These are phyloP conservation scores for Drosophila neutralis DNA, from an alignment of 2,888 invertebrate genomes.

Conservation along the genomic window DNA sequence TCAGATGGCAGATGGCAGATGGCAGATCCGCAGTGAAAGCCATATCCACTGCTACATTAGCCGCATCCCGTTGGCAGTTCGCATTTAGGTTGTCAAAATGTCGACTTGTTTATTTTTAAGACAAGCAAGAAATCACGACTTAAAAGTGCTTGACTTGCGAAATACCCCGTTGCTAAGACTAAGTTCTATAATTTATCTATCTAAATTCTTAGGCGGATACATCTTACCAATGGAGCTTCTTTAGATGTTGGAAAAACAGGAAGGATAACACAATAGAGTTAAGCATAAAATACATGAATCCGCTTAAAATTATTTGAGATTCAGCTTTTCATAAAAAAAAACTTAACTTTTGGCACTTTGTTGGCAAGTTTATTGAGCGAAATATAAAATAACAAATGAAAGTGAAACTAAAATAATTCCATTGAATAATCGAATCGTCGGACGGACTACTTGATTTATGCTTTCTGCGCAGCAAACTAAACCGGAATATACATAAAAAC, in stretches of 20 bases:
- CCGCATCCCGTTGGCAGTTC: constrained; percentile 45
- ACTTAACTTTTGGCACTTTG: background rate
- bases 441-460: background rate
- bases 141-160: background rate
- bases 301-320: background rate
- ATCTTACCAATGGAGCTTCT: background rate
- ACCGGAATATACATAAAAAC: background rate
- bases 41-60: constrained; percentile 41
- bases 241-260: background rate
- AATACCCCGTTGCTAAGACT: constrained; percentile 10
- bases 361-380: background rate
- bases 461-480: background rate
- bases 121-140: constrained; percentile 16
- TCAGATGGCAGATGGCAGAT: constrained; percentile 9
- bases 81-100: constrained; percentile 71
- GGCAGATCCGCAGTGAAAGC: constrained; percentile 18
- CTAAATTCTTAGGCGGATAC: background rate
- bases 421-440: background rate
- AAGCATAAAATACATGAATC: background rate
- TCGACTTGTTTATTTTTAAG: constrained; percentile 75
- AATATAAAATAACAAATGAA: background rate
- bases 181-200: background rate
- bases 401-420: background rate
- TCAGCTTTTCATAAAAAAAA: background rate
- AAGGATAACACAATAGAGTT: too few relatives aligned